A percentile compares a stretch with the other conserved stretches of the same genome.
Conservation (phyloP, 1,140 invertebrate genomes). For the Hestina assimilis region DNA sequence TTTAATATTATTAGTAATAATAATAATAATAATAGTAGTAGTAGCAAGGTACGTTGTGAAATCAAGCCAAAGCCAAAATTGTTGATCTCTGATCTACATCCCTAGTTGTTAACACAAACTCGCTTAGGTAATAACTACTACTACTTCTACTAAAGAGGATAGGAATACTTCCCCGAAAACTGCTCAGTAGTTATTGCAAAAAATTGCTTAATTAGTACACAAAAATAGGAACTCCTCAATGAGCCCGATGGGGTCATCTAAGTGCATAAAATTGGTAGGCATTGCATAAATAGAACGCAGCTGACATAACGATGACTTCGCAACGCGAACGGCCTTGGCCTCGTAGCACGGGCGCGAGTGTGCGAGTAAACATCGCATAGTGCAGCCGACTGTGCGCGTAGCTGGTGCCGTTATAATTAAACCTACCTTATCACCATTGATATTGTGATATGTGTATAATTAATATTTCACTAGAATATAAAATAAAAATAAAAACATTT, state of each 20-base stretch:
- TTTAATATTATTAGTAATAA: too few species aligned
- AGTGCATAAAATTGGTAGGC: slow-evolving; percentile 64
- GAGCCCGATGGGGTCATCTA: slow-evolving; percentile 51
- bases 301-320: slow-evolving; percentile 76
- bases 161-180: too few species aligned
- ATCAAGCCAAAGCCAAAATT: too few species aligned
- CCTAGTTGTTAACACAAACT: too few species aligned
- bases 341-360: slow-evolving; percentile 41
- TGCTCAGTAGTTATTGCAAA: too few species aligned
- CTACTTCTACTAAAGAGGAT: too few species aligned
- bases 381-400: slow-evolving; percentile 19
- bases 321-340: slow-evolving; percentile 69
- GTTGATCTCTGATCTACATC: too few species aligned
- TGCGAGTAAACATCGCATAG: slow-evolving; percentile 31
- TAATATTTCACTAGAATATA: not conserved
- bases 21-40: too few species aligned
- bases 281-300: slow-evolving; percentile 74
- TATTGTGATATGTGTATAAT: not conserved
- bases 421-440: not conserved
- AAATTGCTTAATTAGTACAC: slow-evolving; percentile 9
- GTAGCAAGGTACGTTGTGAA: too few species aligned
- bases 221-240: slow-evolving; percentile 13
- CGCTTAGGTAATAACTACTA: too few species aligned
- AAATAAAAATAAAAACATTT: not conserved
- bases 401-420: not conserved